Percentiles rank a stretch among this genome's conserved stretches.
phyloP scores from a whole-genome alignment of 2,888 invertebrate genomes.

The Cataglyphis cursor region DNA sequence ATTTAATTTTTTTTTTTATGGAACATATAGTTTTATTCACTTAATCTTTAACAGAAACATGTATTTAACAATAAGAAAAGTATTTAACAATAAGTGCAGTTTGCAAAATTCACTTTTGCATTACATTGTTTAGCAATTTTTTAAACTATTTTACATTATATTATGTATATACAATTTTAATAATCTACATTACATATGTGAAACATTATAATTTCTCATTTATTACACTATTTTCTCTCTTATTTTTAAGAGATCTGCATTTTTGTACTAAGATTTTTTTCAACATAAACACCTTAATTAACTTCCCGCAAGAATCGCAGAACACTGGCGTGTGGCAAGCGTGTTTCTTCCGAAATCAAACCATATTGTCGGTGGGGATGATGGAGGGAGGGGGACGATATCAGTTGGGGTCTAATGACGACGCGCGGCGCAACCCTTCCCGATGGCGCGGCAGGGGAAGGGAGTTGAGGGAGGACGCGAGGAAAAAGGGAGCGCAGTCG shows the following conservation, averaged over 20 bases:
- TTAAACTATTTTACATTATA: not conserved
- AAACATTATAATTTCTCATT: not conserved
- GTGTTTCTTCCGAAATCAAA: constrained; percentile 17
- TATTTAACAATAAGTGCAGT: not conserved
- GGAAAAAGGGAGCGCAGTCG: constrained; percentile 77
- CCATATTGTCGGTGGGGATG: not conserved
- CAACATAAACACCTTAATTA: constrained; percentile 1
- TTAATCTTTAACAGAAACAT: not conserved
- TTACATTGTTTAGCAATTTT: not conserved
- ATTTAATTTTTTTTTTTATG: not conserved
- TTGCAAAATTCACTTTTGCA: not conserved
- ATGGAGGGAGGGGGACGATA: not conserved
- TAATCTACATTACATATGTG: not conserved
- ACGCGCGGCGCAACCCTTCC: constrained; percentile 43
- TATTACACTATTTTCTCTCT: not conserved
- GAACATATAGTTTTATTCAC: constrained; percentile 8
- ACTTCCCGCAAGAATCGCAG: constrained; percentile 10
- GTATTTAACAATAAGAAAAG: not conserved
- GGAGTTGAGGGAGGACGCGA: constrained; percentile 12
- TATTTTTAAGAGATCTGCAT: not conserved
- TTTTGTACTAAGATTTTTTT: not conserved
- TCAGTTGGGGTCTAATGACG: constrained; percentile 31
- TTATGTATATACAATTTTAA: not conserved
- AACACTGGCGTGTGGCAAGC: constrained; percentile 13
- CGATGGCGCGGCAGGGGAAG: constrained; percentile 8